Evolutionary conservation across 2,113 vertebrate genomes (phyloP).

Genomic region (Rhabdornis inornatus): DNA sequence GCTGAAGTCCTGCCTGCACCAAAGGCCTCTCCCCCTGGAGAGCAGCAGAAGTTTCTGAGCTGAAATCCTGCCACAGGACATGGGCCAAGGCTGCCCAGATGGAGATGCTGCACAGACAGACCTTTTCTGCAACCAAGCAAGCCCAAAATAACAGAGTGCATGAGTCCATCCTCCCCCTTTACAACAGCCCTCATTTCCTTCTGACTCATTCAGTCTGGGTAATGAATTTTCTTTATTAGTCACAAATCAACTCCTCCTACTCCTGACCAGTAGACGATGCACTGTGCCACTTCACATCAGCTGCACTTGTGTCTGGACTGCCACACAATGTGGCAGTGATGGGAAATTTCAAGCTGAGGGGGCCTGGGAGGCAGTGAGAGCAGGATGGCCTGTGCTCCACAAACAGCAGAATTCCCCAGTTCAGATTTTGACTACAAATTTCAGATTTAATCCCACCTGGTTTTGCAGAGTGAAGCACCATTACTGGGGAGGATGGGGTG

Average conservation of each 20-base stretch:
- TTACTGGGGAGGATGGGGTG: background rate
- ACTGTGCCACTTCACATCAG: background rate
- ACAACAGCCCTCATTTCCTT: constrained; percentile 33
- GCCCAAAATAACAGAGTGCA: background rate
- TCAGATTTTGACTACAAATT: background rate
- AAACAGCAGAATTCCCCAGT: background rate
- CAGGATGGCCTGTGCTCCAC: background rate
- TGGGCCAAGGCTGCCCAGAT: background rate
- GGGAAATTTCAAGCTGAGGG: background rate
- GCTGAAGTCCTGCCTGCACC: background rate
- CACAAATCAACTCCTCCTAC: constrained; percentile 52
- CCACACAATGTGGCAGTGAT: background rate
- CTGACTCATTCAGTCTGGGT: constrained; percentile 41
- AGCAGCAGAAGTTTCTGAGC: background rate
- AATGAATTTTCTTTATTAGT: constrained; percentile 59
- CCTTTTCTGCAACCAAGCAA: background rate
- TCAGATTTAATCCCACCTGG: background rate
- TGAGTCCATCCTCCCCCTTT: constrained; percentile 14
- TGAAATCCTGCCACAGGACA: background rate
- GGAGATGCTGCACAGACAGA: background rate
- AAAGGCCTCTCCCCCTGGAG: background rate
- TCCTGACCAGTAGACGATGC: constrained; percentile 17
- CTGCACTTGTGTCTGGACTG: background rate
- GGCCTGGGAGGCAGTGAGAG: background rate
- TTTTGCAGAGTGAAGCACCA: background rate